Evolutionary conservation across 2,113 vertebrate species (phyloP).

Genomic region (Colossoma macropomum): DNA sequence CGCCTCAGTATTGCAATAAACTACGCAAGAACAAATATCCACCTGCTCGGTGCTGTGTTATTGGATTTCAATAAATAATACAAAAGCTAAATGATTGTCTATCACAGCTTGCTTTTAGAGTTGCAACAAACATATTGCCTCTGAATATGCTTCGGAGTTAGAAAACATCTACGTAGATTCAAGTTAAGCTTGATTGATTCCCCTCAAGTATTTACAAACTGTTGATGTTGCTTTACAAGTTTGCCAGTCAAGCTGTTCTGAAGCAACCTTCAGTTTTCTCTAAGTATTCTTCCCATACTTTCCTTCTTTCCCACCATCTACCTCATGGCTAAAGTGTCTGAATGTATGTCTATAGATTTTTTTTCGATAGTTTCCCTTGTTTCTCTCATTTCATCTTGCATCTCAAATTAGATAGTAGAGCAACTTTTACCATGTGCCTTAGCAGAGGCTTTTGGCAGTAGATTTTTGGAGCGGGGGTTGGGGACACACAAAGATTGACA

Average conservation of each 20-base stretch:
- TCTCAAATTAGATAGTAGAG: neutral
- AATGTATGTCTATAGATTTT: neutral
- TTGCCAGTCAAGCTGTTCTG: neutral
- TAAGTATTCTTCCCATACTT: too few species aligned
- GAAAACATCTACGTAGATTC: neutral
- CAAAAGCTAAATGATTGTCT: conserved; percentile 68
- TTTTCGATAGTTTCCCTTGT: too few species aligned
- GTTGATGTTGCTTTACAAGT: too few species aligned
- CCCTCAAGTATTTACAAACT: too few species aligned
- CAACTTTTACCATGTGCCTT: too few species aligned
- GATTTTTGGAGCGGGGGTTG: neutral
- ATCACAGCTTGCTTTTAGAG: conserved; percentile 73
- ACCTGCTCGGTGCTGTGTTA: conserved; percentile 60
- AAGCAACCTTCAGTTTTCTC: too few species aligned
- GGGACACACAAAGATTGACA: neutral
- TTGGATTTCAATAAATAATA: conserved; percentile 53
- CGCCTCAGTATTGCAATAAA: conserved; percentile 48
- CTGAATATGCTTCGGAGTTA: conserved; percentile 38
- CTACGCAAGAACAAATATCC: conserved; percentile 64
- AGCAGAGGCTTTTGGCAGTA: neutral
- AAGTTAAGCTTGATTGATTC: neutral
- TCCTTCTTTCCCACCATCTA: too few species aligned
- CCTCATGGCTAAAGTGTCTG: neutral
- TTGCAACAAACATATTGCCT: conserved; percentile 62
- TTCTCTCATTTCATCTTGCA: too few species aligned